These are phyloP conservation scores for Saccostrea echinata DNA, from an alignment of 1,140 invertebrate species.

Conservation along the genomic window DNA sequence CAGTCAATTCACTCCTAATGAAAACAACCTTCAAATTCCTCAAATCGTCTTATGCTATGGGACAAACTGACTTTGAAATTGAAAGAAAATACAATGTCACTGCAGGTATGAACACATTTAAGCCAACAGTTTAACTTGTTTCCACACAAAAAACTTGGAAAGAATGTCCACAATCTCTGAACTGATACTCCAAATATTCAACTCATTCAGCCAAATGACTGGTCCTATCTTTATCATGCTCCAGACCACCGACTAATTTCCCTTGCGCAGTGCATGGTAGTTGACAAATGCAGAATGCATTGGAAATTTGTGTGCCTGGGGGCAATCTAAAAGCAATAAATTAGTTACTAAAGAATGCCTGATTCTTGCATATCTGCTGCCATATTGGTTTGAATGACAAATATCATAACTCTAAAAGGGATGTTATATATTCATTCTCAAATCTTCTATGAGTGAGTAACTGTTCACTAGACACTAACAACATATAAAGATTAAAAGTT, in stretches of 20 bases:
- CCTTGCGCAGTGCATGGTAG: background rate
- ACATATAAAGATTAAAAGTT: no score
- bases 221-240: slow-evolving; percentile 2
- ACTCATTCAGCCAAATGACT: background rate
- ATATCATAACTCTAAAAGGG: background rate
- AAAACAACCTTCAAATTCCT: background rate
- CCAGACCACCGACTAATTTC: background rate
- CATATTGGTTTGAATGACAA: background rate
- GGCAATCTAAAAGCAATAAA: slow-evolving; percentile 15
- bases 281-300: slow-evolving; percentile 5
- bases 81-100: background rate
- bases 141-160: background rate
- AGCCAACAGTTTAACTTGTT: background rate
- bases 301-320: slow-evolving; percentile 7
- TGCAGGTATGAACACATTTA: background rate
- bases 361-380: background rate
- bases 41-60: background rate
- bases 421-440: no score
- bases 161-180: background rate
- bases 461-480: no score
- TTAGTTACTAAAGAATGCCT: slow-evolving; percentile 24
- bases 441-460: no score
- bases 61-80: background rate
- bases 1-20: background rate
- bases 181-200: background rate